Base-by-base conservation (phyloP, 92 coral and sea anemone species). In the Siderastrea siderea region DNA sequence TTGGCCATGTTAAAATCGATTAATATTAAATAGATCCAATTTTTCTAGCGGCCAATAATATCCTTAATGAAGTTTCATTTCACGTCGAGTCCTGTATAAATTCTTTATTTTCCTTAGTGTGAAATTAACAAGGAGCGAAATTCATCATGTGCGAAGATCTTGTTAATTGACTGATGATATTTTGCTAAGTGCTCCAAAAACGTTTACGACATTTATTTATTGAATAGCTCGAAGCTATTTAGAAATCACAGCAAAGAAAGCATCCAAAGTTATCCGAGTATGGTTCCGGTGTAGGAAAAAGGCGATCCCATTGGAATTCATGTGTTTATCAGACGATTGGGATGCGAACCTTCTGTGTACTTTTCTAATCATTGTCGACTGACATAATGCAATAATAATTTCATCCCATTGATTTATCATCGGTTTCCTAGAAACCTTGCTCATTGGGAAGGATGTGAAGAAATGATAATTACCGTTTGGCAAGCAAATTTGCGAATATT, bases 401-500 rank as follows among this genome's bases (percentile, higher is more conserved):
- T 70, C 26, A 45, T 7, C 50, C 46, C 5, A 44, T 55, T 55
- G 58, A 82, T 44, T 44, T 45, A 70, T 68, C 6, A 52, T 26
- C 79, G 52, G 86, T 82, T 70, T 57, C 87, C 80, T 12, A 52
- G 87, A 50, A 65, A 84, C 80, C 73, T 74, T 84, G 64, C 50
- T 43, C 61, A 50, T 46, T 9, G 74, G 51, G 50, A 73, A 84
- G 72, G 87, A 84, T 84, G 79, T 48, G 54, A 74, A 65, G 62
- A 48, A 73, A 74, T 73, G 58, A 60, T 59, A 73, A 73, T 73
- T 74, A 84, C 74, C 80, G 80, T 49, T 57, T 55, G 1, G 19
- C 74, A 50, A 48, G 73, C 80, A 74, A 84, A 84, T 74, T 47
- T 59, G 19, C 8, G 87, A 74, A 61, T 73, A 73, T 84, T 74